Conservation (phyloP, 2,888 invertebrate species). For the Serrognathus titanus region DNA sequence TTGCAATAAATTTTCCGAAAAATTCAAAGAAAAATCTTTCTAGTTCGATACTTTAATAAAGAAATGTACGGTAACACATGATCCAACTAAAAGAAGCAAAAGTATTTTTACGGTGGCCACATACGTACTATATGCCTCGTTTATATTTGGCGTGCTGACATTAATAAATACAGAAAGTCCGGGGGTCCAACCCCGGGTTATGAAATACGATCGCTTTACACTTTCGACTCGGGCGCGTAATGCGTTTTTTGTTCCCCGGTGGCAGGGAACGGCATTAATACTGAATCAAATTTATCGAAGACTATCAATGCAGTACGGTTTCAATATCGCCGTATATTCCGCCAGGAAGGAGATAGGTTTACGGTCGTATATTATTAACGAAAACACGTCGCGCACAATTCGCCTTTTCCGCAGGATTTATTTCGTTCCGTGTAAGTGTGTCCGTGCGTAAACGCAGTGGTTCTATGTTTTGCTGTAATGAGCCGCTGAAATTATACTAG, state of each 20-base stretch:
- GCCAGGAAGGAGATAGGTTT: not conserved
- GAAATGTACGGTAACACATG: no score
- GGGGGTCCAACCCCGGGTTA: not conserved
- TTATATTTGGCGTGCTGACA: not conserved
- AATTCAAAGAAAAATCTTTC: no score
- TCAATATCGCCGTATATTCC: not conserved
- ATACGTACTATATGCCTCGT: not conserved
- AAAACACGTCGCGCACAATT: no score
- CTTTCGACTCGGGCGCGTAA: slow-evolving; percentile 2
- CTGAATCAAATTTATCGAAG: slow-evolving; percentile 1
- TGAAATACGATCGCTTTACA: slow-evolving; percentile 17
- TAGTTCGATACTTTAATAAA: no score
- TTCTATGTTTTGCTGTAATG: no score
- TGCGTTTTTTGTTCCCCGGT: not conserved
- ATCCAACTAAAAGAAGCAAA: no score
- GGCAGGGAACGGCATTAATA: not conserved
- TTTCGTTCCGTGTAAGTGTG: no score
- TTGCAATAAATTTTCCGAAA: no score
- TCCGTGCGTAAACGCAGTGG: no score
- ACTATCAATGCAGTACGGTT: not conserved
- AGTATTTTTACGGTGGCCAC: not conserved
- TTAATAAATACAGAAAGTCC: not conserved
- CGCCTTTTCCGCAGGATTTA: no score
- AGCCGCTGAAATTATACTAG: no score
- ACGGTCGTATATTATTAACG: no score